Evolutionary conservation across 2,888 invertebrate genomes (phyloP).

Genomic region (Danaus chrysippus): DNA sequence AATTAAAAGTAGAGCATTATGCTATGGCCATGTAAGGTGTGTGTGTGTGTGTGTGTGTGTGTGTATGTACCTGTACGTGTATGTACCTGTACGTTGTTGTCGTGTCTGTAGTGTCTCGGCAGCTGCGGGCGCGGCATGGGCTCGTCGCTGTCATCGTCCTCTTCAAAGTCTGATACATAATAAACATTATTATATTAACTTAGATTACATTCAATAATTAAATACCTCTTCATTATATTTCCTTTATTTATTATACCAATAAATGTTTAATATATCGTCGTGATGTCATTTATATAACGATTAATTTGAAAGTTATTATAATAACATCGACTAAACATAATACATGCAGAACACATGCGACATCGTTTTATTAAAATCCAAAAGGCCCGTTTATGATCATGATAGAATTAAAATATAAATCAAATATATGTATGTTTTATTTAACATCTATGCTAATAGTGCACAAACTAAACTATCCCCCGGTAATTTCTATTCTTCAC

Average conservation of each 20-base stretch:
- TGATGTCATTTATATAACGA: no score
- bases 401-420: background rate
- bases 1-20: no score
- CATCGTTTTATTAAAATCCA: no score
- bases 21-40: background rate
- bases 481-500: background rate
- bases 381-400: background rate
- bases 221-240: background rate
- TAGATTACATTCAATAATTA: background rate
- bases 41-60: background rate
- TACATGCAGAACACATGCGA: no score
- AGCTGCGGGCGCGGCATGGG: conserved; percentile 75
- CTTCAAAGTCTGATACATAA: conserved; percentile 81
- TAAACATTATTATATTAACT: conserved; percentile 5
- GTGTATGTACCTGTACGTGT: background rate
- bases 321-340: no score
- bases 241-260: no score
- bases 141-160: conserved; percentile 83
- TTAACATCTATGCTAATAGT: conserved; percentile 1
- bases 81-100: conserved; percentile 55
- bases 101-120: conserved; percentile 66
- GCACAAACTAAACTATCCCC: conserved; percentile 6
- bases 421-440: conserved; percentile 4
- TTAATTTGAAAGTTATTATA: no score
- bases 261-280: no score